These are phyloP conservation scores for Pipistrellus nathusii DNA, from an alignment of 2,797 vertebrate species.

Conservation along the genomic window DNA sequence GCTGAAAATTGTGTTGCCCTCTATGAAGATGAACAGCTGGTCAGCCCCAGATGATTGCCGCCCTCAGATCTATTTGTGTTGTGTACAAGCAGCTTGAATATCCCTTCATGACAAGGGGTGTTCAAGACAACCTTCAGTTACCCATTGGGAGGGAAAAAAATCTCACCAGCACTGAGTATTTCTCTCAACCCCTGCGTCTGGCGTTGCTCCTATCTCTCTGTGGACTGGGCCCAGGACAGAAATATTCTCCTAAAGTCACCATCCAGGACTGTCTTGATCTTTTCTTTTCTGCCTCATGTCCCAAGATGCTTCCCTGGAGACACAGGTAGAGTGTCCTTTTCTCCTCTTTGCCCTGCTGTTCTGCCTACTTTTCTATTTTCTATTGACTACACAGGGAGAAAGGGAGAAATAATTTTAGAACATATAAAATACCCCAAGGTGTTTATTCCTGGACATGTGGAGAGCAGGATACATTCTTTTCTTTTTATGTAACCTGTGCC, in stretches of 20 bases:
- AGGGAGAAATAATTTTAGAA: slow-evolving; percentile 1
- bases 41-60: no score
- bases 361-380: not conserved
- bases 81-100: not conserved
- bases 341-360: not conserved
- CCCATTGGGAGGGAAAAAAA: not conserved
- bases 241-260: not conserved
- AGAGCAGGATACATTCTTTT: not conserved
- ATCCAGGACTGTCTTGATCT: not conserved
- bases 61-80: not conserved
- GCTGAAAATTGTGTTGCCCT: not conserved
- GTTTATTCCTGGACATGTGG: not conserved
- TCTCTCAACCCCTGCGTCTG: not conserved
- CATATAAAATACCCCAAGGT: not conserved
- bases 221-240: not conserved
- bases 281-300: not conserved
- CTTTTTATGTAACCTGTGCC: not conserved
- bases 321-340: not conserved
- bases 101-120: not conserved
- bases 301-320: not conserved
- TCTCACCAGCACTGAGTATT: not conserved
- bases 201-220: not conserved
- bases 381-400: not conserved
- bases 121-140: not conserved
- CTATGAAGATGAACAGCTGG: slow-evolving; percentile 28